Conservation (phyloP, 1,140 invertebrate genomes). For the Drosophila grimshawi region DNA sequence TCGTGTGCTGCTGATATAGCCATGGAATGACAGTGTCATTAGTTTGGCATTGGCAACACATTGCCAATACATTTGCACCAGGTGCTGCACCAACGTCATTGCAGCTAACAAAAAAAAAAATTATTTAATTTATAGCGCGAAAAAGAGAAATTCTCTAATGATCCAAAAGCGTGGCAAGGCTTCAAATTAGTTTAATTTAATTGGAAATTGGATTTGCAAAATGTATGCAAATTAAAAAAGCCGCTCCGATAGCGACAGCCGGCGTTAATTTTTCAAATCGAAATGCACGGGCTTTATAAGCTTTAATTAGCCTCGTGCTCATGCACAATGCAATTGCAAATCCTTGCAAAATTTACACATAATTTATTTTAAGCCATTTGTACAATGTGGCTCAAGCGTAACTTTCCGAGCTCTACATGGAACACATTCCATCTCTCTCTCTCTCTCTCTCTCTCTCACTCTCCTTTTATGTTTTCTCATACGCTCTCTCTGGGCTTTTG, state of each 20-base stretch:
- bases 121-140: background rate
- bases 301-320: constrained; percentile 57
- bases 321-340: constrained; percentile 22
- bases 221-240: constrained; percentile 75
- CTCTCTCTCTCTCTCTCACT: background rate
- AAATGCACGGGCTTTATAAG: constrained; percentile 69
- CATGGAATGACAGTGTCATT: constrained; percentile 60
- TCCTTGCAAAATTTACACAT: constrained; percentile 27
- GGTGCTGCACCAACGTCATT: constrained; percentile 45
- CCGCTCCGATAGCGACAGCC: constrained; percentile 33
- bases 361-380: constrained; percentile 77
- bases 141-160: constrained; percentile 48
- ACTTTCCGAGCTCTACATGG: constrained; percentile 48
- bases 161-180: constrained; percentile 52
- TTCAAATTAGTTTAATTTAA: constrained; percentile 75
- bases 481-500: constrained; percentile 1
- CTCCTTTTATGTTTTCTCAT: background rate
- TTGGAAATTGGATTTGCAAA: constrained; percentile 48
- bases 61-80: constrained; percentile 81
- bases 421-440: background rate
- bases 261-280: constrained; percentile 72
- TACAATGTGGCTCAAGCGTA: constrained; percentile 65
- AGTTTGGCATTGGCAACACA: constrained; percentile 81
- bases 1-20: constrained; percentile 14
- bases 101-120: constrained; percentile 15